These are phyloP conservation scores for Tachysurus fulvidraco DNA, from an alignment of 2,113 vertebrate genomes.

Conservation along the genomic window DNA sequence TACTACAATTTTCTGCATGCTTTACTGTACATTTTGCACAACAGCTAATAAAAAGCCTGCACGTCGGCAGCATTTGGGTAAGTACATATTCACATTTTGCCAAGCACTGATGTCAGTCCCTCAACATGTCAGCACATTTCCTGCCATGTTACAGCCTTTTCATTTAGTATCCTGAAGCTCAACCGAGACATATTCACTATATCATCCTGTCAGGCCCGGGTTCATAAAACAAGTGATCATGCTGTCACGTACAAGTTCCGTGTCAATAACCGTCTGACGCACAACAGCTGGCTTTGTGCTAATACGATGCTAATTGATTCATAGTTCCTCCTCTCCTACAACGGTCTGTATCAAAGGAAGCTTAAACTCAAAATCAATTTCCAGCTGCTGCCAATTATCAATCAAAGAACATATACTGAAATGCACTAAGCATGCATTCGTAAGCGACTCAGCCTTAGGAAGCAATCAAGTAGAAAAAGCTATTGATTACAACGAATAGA, in stretches of 20 bases:
- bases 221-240: slow-evolving; percentile 63
- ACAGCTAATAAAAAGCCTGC: slow-evolving; percentile 23
- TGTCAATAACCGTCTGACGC: slow-evolving; percentile 25
- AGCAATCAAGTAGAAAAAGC: slow-evolving; percentile 29
- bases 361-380: slow-evolving; percentile 24
- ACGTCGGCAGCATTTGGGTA: slow-evolving; percentile 5
- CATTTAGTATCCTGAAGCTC: slow-evolving; percentile 58
- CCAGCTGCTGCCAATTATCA: slow-evolving; percentile 45
- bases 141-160: slow-evolving; percentile 57
- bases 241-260: slow-evolving; percentile 17
- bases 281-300: slow-evolving; percentile 39
- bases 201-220: slow-evolving; percentile 56
- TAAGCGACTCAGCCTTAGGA: slow-evolving; percentile 21
- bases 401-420: slow-evolving; percentile 47
- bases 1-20: slow-evolving; percentile 6
- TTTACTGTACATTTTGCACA: slow-evolving; percentile 37
- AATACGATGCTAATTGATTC: slow-evolving; percentile 41
- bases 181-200: slow-evolving; percentile 50
- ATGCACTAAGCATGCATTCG: slow-evolving; percentile 14
- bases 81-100: background rate
- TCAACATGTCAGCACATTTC: slow-evolving; percentile 58
- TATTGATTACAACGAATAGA: slow-evolving; percentile 51
- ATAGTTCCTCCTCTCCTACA: slow-evolving; percentile 11
- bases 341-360: background rate
- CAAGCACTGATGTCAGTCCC: slow-evolving; percentile 49